Percentiles rank a stretch among this genome's conserved stretches.
Evolutionary conservation across 2,797 vertebrate genomes (phyloP).

Genomic region (Orestias chungarensis): DNA sequence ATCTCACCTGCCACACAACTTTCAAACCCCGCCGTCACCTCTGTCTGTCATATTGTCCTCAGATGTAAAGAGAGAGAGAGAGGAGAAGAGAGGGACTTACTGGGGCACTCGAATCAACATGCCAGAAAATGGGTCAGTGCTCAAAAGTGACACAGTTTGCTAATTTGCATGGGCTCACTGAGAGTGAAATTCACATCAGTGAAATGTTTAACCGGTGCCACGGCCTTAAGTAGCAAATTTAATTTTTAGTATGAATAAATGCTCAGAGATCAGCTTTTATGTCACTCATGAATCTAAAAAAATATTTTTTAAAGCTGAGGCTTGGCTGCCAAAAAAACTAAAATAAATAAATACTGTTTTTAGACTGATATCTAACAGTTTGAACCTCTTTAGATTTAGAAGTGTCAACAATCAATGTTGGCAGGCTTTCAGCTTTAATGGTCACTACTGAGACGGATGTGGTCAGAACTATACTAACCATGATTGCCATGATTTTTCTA

Average conservation of each 20-base stretch:
- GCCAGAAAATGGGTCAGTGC: conserved; percentile 56
- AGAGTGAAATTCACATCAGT: conserved; percentile 49
- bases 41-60: conserved; percentile 55
- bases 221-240: conserved; percentile 24
- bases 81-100: conserved; percentile 40
- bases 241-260: conserved; percentile 25
- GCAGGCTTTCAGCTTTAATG: conserved; percentile 46
- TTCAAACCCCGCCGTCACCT: conserved; percentile 46
- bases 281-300: conserved; percentile 1
- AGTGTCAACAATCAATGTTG: conserved; percentile 23
- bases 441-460: conserved; percentile 34
- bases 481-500: neutral
- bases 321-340: neutral
- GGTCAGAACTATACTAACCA: neutral
- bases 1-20: conserved; percentile 47
- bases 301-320: conserved; percentile 1
- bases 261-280: neutral
- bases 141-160: conserved; percentile 51
- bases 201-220: conserved; percentile 31
- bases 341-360: neutral
- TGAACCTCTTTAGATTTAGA: conserved; percentile 8
- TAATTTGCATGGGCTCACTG: conserved; percentile 55
- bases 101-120: conserved; percentile 62
- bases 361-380: conserved; percentile 6
- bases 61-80: conserved; percentile 33